Conservation (phyloP, 2,888 invertebrate species). For the Drepana falcataria region DNA sequence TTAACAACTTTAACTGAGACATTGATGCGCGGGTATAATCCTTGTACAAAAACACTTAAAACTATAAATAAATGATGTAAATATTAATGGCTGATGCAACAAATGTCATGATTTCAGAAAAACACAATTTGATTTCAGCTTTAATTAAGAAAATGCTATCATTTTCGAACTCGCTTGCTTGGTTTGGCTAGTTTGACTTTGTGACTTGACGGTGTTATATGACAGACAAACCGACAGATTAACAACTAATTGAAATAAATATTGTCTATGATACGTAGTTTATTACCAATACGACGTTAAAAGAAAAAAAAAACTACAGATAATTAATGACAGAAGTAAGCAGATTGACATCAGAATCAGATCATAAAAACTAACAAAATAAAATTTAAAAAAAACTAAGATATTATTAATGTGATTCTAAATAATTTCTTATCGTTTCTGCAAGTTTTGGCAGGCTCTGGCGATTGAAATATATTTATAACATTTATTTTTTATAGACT, state of each 20-base stretch:
- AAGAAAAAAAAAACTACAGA: no score
- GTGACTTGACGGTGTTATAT: conserved; percentile 20
- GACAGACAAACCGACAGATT: conserved; percentile 19
- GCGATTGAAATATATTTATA: no score
- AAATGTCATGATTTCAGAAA: conserved; percentile 15
- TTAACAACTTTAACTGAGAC: conserved; percentile 11
- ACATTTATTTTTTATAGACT: no score
- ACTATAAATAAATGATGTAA: conserved; percentile 1
- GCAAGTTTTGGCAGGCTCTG: no score
- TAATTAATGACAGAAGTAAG: no score
- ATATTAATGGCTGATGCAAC: conserved; percentile 9
- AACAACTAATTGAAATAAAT: neutral
- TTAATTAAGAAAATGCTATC: conserved; percentile 13
- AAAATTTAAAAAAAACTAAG: no score
- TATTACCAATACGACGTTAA: no score
- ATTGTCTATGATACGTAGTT: no score
- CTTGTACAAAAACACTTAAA: neutral
- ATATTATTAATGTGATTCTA: no score
- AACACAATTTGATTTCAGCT: conserved; percentile 13
- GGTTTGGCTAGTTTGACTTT: conserved; percentile 8
- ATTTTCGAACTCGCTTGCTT: neutral
- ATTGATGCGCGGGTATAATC: neutral
- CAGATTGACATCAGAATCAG: no score
- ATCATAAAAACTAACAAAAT: no score
- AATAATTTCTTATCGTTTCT: no score